Percentiles rank a stretch among this genome's conserved stretches.
phyloP scores from a whole-genome alignment of 2,797 vertebrate species.

The Bovichtus variegatus region DNA sequence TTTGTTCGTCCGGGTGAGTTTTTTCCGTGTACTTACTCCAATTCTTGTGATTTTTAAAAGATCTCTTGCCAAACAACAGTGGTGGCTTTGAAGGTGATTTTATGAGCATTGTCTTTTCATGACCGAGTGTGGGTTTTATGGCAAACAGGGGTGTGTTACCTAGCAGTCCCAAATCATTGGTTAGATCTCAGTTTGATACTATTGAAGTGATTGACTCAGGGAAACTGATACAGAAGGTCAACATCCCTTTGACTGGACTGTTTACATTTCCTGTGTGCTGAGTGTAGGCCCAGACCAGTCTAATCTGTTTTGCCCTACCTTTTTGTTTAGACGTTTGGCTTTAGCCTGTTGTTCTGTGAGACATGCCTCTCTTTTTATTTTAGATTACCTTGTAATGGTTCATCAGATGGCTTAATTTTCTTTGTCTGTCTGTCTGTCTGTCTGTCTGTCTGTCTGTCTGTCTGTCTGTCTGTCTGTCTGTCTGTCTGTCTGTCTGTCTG shows the following conservation, averaged over 20 bases:
- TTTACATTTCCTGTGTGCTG: slow-evolving; percentile 71
- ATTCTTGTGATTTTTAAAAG: slow-evolving; percentile 56
- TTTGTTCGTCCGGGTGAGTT: no score
- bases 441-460: slow-evolving; percentile 15
- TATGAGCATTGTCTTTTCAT: slow-evolving; percentile 47
- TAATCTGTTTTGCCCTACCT: slow-evolving; percentile 58
- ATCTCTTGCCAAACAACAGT: slow-evolving; percentile 64
- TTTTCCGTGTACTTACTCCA: no score
- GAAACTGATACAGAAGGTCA: slow-evolving; percentile 77
- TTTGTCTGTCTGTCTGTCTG: slow-evolving; percentile 34
- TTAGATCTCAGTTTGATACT: slow-evolving; percentile 64
- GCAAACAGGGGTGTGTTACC: slow-evolving; percentile 65
- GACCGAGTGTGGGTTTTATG: slow-evolving; percentile 33
- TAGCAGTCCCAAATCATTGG: slow-evolving; percentile 51
- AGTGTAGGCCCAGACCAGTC: slow-evolving; percentile 37
- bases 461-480: slow-evolving; percentile 35
- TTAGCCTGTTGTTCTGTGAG: slow-evolving; percentile 53
- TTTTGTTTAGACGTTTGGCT: slow-evolving; percentile 64
- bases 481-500: slow-evolving; percentile 15
- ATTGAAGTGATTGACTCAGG: slow-evolving; percentile 77
- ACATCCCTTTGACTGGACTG: slow-evolving; percentile 70
- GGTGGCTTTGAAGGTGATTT: slow-evolving; percentile 52
- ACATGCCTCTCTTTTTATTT: slow-evolving; percentile 34
- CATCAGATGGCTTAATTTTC: slow-evolving; percentile 59
- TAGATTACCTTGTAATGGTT: slow-evolving; percentile 50